Base-by-base conservation (phyloP, 2,797 vertebrate species). In the Gastrophryne carolinensis region DNA sequence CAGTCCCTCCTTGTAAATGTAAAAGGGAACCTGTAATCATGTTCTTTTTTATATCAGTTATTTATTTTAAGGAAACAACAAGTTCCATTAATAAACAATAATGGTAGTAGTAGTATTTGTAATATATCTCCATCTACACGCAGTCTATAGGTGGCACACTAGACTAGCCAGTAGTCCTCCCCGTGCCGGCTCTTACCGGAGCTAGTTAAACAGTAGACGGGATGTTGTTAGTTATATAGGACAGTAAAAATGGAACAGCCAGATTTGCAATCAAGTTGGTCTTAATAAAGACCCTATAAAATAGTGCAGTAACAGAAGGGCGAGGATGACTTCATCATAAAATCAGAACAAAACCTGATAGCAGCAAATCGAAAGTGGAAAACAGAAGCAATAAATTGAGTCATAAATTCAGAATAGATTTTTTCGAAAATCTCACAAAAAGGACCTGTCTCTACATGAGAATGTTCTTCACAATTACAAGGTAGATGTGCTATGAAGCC, bases 81-180 rank as follows among this genome's bases (percentile, higher is more conserved):
- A n/a, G n/a, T n/a, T n/a, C 3, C 9, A 50, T 15, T 53, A 23
- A 26, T 5, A 8, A 26, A 53, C 12, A 27, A 53, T 26, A 15
- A 53, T 26, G 24, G 5, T 4, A 17, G 5, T 24, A 52, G 1
- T 21, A 52, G 1, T 21, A 52, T 9, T 21, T 6, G 10, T 21
- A 15, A 26, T 4, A 9, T 23, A 4, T 26, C 19, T 5, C 23
- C 10, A 1, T 21, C 6, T 37, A 17, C 12, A 13, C 57, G 12
- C 21, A 21, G 69, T 49, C 57, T 37, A 53, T 62, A 62, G 70
- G 15, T 37, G 57, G 58, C 70, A 62, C 30, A 72, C 44, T 52
- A 53, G n/a, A 60, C 3, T n/a, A 49, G 23, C n/a, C 21, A 29
- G 37, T 34, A 50, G 8, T 2, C 24, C 23, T 12, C 26, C 32